Conservation (phyloP, 2,888 invertebrate species). For the Euzophera pinguis region DNA sequence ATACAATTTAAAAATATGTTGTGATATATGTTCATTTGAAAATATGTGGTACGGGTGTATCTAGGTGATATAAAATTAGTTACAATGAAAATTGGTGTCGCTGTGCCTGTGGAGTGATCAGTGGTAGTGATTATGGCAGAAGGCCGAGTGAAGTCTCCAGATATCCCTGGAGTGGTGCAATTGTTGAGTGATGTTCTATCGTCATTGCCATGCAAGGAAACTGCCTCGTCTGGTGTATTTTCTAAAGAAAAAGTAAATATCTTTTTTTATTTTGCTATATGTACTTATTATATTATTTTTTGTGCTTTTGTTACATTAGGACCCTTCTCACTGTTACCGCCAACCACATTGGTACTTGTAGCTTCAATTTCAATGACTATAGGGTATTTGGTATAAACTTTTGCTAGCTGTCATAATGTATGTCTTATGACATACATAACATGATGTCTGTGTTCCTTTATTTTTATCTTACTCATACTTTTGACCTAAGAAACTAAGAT, state of each 20-base stretch:
- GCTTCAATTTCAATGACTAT: constrained; percentile 11
- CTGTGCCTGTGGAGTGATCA: constrained; percentile 63
- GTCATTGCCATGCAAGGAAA: constrained; percentile 29
- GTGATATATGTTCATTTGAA: constrained; percentile 65
- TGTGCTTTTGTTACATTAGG: constrained; percentile 39
- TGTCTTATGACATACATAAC: too few relatives aligned
- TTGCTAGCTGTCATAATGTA: background rate
- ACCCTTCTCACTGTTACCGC: constrained; percentile 23
- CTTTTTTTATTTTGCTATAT: constrained; percentile 52
- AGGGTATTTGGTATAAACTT: background rate
- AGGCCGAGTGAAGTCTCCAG: constrained; percentile 41
- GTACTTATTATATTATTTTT: constrained; percentile 46
- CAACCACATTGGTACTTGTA: constrained; percentile 9
- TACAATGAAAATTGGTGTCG: constrained; percentile 56
- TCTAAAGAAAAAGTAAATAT: constrained; percentile 69
- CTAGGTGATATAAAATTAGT: constrained; percentile 62
- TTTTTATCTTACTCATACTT: too few relatives aligned
- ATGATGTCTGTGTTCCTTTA: background rate
- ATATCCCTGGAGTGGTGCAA: constrained; percentile 45
- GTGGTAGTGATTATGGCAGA: constrained; percentile 52
- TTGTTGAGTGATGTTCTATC: constrained; percentile 48
- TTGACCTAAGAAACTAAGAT: too few relatives aligned
- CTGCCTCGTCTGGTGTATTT: constrained; percentile 36
- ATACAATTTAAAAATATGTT: constrained; percentile 51
- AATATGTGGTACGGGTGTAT: constrained; percentile 70